These are phyloP conservation scores for Diuraphis noxia DNA, from an alignment of 1,140 invertebrate genomes.

Conservation along the genomic window DNA sequence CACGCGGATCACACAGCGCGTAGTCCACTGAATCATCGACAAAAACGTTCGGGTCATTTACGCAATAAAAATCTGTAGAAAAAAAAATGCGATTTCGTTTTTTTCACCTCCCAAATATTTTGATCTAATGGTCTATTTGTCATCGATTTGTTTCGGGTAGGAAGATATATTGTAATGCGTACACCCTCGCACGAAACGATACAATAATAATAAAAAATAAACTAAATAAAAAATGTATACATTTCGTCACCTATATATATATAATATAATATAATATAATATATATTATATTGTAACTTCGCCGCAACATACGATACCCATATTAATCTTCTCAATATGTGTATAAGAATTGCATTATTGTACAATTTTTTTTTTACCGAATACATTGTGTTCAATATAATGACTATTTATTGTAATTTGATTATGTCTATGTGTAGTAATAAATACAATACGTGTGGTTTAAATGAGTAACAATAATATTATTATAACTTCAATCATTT, in stretches of 20 bases:
- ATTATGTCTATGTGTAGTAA: too few species aligned
- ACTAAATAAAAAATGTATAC: constrained; percentile 13
- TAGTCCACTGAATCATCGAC: not conserved
- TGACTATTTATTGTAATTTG: too few species aligned
- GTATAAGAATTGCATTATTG: not conserved
- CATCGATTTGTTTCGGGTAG: constrained; percentile 12
- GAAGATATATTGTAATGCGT: not conserved
- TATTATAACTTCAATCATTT: not conserved
- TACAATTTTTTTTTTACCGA: not conserved
- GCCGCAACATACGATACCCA: not conserved
- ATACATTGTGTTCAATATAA: not conserved
- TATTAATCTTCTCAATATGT: not conserved
- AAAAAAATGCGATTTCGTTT: constrained; percentile 10
- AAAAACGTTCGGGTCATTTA: not conserved
- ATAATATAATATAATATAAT: not conserved
- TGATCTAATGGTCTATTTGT: constrained; percentile 46
- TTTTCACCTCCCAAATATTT: constrained; percentile 38
- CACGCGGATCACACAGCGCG: not conserved
- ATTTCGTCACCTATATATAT: constrained; percentile 15
- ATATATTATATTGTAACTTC: not conserved
- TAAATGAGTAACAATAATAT: not conserved
- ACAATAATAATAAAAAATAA: not conserved
- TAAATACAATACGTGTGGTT: too few species aligned
- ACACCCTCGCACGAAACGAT: constrained; percentile 11
- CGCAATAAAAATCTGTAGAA: not conserved